Percentiles rank a stretch among this genome's conserved stretches.
These are phyloP conservation scores for Mythimna lalbum DNA, from an alignment of 2,888 invertebrate species.

Conservation along the genomic window DNA sequence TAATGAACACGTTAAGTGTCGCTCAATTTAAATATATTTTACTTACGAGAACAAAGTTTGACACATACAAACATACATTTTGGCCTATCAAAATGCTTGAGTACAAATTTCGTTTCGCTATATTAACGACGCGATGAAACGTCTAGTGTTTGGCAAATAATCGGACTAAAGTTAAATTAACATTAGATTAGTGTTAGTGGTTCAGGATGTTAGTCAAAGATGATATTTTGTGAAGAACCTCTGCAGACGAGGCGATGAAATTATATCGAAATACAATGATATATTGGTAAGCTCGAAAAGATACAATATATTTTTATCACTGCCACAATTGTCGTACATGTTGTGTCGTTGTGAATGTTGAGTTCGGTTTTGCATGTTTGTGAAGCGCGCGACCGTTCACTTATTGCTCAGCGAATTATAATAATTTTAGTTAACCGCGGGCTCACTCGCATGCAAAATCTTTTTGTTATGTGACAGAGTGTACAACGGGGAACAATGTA, in stretches of 20 bases:
- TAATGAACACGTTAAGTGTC: slow-evolving; percentile 64
- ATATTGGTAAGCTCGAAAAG: slow-evolving; percentile 75
- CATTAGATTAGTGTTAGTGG: slow-evolving; percentile 65
- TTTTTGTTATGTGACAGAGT: slow-evolving; percentile 55
- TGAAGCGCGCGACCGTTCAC: slow-evolving; percentile 57
- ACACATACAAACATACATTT: slow-evolving; percentile 63
- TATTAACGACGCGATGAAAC: slow-evolving; percentile 55
- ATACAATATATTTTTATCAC: slow-evolving; percentile 87
- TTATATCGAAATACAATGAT: slow-evolving; percentile 77
- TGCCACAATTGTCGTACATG: slow-evolving; percentile 83
- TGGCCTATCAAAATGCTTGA: slow-evolving; percentile 80
- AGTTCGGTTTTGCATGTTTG: slow-evolving; percentile 67
- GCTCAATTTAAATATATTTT: slow-evolving; percentile 73
- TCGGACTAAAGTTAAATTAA: slow-evolving; percentile 70
- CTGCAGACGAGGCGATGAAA: slow-evolving; percentile 71
- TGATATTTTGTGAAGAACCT: slow-evolving; percentile 84
- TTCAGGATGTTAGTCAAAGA: slow-evolving; percentile 79
- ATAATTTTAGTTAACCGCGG: slow-evolving; percentile 62
- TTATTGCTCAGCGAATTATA: slow-evolving; percentile 71
- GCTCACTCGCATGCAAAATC: slow-evolving; percentile 63
- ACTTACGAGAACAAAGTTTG: slow-evolving; percentile 58
- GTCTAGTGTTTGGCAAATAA: slow-evolving; percentile 62
- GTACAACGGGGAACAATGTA: slow-evolving; percentile 70
- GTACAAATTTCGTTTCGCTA: slow-evolving; percentile 79
- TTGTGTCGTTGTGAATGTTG: slow-evolving; percentile 63